Evolutionary conservation across 2,113 vertebrate genomes (phyloP), one percentile per base, ranked within the genome.

Genomic region (Donacobius atricapilla): DNA sequence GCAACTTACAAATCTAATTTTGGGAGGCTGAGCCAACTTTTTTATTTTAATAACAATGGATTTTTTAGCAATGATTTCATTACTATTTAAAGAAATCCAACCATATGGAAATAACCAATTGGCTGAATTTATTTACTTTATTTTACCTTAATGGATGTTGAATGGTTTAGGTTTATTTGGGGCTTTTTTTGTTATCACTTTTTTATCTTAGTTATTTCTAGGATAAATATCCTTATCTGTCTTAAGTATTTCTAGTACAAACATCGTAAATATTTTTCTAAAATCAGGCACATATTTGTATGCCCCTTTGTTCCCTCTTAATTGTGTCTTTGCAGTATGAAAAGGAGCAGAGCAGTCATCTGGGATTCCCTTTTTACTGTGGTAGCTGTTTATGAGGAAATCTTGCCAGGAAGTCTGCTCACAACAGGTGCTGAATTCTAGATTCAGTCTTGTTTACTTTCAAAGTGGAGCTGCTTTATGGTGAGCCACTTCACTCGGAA

Each of bases 1-100:
- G 98, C 97, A 98, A 98, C 97, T 98, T 98, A 97, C 97, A 98
- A 98, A 98, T 98, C 98, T 97, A 98, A 98, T 98, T 98, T 98
- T 97, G 97, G 97, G 95, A 89, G 97, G 97, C 97, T 97, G 95
- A 97, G 95, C 95, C 97, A 98, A 97, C 95, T 98, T 98, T 97
- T 98, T 96, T 91, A 96, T 98, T 98, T 98, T 97, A 98, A 98
- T 97, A 98, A 98, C 98, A 98, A 98, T 98, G 97, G 97, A 98
- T 98, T 98, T 98, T 96, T 97, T 97, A 96, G 97, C 97, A 98
- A 96, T 98, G 97, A 98, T 98, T 98, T 98, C 97, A 98, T 98
- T 98, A 98, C 97, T 96, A 98, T 98, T 98, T 98, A 98, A 98
- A 97, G 97, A 98, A 98, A 98, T 98, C 96, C 93, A 95, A 83